phyloP scores from a whole-genome alignment of 2,797 vertebrate species.

The Trichosurus vulpecula region DNA sequence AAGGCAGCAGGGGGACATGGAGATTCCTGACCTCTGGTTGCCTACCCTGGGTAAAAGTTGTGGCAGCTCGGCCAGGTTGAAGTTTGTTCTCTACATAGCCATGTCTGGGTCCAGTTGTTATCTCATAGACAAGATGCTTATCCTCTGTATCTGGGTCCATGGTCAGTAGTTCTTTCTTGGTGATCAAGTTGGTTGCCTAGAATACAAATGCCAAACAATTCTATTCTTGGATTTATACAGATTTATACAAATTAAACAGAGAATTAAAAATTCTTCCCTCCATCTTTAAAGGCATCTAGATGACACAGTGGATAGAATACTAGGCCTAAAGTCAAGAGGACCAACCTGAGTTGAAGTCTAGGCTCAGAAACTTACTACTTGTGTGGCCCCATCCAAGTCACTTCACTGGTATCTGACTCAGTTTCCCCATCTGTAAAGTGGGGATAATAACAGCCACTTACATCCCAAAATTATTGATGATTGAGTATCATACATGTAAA shows the following conservation, averaged over 20 bases:
- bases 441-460: background rate
- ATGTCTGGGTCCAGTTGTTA: slow-evolving; percentile 88
- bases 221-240: slow-evolving; percentile 61
- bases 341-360: background rate
- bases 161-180: slow-evolving; percentile 96
- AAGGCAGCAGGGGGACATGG: background rate
- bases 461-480: background rate
- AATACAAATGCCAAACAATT: slow-evolving; percentile 76
- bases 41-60: slow-evolving; percentile 94
- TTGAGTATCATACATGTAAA: background rate
- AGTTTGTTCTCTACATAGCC: slow-evolving; percentile 94
- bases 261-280: background rate
- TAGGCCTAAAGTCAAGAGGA: background rate
- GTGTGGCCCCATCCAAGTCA: background rate
- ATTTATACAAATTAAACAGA: background rate
- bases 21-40: background rate
- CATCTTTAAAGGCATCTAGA: background rate
- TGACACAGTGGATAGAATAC: background rate
- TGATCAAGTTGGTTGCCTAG: slow-evolving; percentile 95
- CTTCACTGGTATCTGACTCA: background rate
- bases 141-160: slow-evolving; percentile 95
- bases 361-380: background rate
- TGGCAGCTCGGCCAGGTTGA: slow-evolving; percentile 84
- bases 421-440: background rate
- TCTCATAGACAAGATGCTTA: slow-evolving; percentile 91